Evolutionary conservation across 2,113 vertebrate genomes (phyloP), one percentile per base, ranked within the genome.

Genomic region (Thalassarche chlororhynchos): DNA sequence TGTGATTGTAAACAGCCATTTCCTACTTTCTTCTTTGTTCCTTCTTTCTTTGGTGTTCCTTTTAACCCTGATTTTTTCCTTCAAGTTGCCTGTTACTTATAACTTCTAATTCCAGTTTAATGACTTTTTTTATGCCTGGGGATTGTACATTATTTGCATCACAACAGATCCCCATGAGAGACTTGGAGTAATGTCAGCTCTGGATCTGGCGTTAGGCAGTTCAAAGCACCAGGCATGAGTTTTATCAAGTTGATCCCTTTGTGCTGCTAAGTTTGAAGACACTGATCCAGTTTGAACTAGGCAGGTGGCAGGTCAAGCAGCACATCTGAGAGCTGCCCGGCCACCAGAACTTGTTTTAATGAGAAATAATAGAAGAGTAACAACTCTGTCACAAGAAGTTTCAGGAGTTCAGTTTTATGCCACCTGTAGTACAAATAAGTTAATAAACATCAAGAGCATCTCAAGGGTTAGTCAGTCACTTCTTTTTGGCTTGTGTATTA

Each of bases 21-120:
- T 83, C 47, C 34, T 54, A 3, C 47, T 52, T 61, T 17, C 23
- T 40, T 34, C 44, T 79, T 38, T 28, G 21, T 36, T 17, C 25
- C 25, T 10, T 28, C 47, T 89, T 58, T 42, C 25, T 44, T 38
- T 1, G 0, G 38, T 36, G 49, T 46, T 92, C 32, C 55, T 88
- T 83, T 90, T 83, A 91, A 84, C 82, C 28, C 44, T 46, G n/a
- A 47, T 78, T 78, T 69, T 71, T 71, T 54, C 51, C 57, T 79
- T 82, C 68, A 42, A 68, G 9, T 89, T 86, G 54, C 58, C 36
- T 64, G n/a, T 84, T 93, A 47, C 16, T 81, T 80, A 28, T 44
- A 79, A 75, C 49, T 95, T 58, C 89, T 97, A 78, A 91, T 97
- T 87, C 89, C 64, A 57, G n/a, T 84, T 87, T 95, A 96, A 92